A percentile compares a stretch with the other conserved stretches of the same genome.
Conservation (phyloP, 2,888 invertebrate species). For the Cybosia mesomella region DNA sequence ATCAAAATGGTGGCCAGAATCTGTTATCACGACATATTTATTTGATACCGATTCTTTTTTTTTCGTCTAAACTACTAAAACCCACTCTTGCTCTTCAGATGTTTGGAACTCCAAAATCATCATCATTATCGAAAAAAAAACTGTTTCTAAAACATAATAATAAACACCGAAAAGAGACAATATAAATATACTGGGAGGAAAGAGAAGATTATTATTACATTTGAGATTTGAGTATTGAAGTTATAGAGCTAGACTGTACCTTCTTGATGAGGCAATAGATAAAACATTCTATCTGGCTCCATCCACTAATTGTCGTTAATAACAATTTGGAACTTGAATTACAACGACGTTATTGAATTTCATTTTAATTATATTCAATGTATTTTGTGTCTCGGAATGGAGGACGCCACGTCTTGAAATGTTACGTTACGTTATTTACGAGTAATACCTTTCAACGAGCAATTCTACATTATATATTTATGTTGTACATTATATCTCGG, state of each 20-base stretch:
- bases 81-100: not conserved
- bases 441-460: too few species aligned
- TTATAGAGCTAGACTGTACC: constrained; percentile 29
- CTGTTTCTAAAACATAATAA: too few species aligned
- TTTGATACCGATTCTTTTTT: not conserved
- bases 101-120: too few species aligned
- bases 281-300: constrained; percentile 34
- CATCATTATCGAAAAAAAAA: too few species aligned
- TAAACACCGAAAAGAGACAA: too few species aligned
- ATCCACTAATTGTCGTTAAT: constrained; percentile 33
- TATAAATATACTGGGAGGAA: too few species aligned
- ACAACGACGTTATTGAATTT: constrained; percentile 27
- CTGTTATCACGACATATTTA: not conserved
- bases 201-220: too few species aligned
- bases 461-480: too few species aligned
- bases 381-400: not conserved
- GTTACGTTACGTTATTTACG: too few species aligned
- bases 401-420: constrained; percentile 13
- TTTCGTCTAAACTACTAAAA: not conserved
- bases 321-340: constrained; percentile 22
- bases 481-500: too few species aligned
- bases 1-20: not conserved
- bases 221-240: not conserved
- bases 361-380: not conserved
- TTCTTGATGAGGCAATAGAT: constrained; percentile 7